Conservation (phyloP, 2,113 vertebrate genomes). For the Microcebus lehilahytsara region DNA sequence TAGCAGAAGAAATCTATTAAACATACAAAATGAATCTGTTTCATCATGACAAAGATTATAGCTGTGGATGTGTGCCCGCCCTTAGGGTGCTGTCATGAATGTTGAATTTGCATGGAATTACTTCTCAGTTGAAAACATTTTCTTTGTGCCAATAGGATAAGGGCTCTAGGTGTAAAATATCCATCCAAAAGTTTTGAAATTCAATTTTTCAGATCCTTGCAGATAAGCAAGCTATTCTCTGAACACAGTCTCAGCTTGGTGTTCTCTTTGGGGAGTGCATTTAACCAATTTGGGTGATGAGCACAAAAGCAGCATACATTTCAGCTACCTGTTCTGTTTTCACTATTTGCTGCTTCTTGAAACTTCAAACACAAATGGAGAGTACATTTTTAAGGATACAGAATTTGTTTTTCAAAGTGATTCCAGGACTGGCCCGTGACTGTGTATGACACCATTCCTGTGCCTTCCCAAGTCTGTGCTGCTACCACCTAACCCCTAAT, state of each 20-base stretch:
- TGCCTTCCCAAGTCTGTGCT: not conserved
- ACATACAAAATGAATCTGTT: not conserved
- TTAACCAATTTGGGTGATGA: not conserved
- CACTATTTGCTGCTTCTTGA: not conserved
- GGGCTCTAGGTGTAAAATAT: not conserved
- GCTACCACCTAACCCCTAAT: not conserved
- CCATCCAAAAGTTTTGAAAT: slow-evolving; percentile 47
- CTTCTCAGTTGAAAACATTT: slow-evolving; percentile 45
- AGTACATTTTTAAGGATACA: not conserved
- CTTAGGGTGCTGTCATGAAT: not conserved
- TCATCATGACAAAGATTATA: slow-evolving; percentile 15
- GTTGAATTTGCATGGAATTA: slow-evolving; percentile 40
- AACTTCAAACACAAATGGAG: not conserved
- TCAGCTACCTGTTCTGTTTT: not conserved
- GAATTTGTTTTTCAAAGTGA: not conserved
- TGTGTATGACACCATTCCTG: not conserved
- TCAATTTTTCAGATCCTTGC: not conserved
- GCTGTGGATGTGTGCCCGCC: not conserved
- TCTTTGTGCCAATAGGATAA: slow-evolving; percentile 14
- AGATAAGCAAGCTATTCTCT: not conserved
- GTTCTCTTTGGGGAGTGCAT: not conserved
- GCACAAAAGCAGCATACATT: not conserved
- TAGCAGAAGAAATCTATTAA: not conserved
- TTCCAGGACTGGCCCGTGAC: rapidly evolving
- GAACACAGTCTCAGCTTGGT: not conserved